Base-by-base conservation (phyloP, 2,113 vertebrate genomes). In the Stigmatopora nigra region DNA sequence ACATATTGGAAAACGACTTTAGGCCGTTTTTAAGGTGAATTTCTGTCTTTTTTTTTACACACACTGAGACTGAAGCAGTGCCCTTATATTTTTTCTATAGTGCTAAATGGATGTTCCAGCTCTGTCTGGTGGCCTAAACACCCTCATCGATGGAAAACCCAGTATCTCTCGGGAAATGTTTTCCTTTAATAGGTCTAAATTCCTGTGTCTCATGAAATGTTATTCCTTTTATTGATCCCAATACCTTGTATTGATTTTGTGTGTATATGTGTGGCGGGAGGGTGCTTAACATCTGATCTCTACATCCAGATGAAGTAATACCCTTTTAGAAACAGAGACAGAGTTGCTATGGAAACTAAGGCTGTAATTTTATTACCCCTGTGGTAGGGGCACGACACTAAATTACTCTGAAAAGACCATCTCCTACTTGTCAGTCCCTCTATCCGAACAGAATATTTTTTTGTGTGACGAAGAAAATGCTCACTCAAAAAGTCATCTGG, bases 261-360 rank as follows among this genome's bases (percentile, higher is more conserved):
- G 45, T 46, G 45, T 46, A 3, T 46, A 13, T 13, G 4, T 45
- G 44, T 45, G 44, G 44, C 7, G 10, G 12, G 12, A 14, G 41
- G 31, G n/a, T n/a, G 15, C 77, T 65, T 83, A 72, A 75, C 77
- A 76, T 80, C 61, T 52, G 58, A 80, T 79, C 44, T 66, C 57
- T 68, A 60, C 46, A 47, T 51, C 44, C 52, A 3, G 6, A 47
- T 81, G 71, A 84, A 68, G 68, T 79, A 66, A 77, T 80, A 59
- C 25, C 63, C 45, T 20, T 68, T 60, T 73, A 67, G 46, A 78
- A 68, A 67, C 65, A 71, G 56, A 64, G 75, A 35, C 64, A 49
- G 76, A 31, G 78, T 81, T 82, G 71, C 87, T 77, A 88, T 87
- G 73, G 88, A 73, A 86, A 88, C 83, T 65, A 68, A 65, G 74